Evolutionary conservation across 1,140 invertebrate genomes (phyloP).

Genomic region (Arion vulgaris): DNA sequence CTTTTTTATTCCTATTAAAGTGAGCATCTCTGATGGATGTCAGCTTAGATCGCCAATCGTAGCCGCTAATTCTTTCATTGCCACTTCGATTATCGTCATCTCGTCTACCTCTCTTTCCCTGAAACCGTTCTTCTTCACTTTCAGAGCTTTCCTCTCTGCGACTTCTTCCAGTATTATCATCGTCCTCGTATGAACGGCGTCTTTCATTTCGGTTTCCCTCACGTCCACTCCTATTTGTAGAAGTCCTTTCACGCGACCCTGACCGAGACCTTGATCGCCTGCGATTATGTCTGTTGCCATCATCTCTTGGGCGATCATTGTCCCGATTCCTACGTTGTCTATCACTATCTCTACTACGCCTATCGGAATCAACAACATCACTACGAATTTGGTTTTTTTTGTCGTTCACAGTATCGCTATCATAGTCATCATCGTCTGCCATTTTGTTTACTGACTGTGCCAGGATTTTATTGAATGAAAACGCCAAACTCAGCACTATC

Average conservation of each 20-base stretch:
- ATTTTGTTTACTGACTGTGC: neutral
- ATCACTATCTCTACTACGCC: neutral
- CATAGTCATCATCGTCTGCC: neutral
- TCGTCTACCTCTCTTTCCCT: neutral
- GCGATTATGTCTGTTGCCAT: neutral
- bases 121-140: too few relatives aligned
- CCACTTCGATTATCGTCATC: neutral
- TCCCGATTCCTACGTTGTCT: neutral
- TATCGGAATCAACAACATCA: neutral
- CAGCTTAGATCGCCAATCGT: constrained; percentile 12
- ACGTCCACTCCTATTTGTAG: neutral
- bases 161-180: neutral
- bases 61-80: constrained; percentile 2
- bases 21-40: constrained; percentile 30
- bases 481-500: too few relatives aligned
- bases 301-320: neutral
- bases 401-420: neutral
- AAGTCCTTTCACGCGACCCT: neutral
- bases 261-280: constrained; percentile 31
- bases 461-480: neutral
- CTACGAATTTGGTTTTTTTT: neutral
- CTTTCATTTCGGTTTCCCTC: neutral
- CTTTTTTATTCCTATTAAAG: constrained; percentile 20
- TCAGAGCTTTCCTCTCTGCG: neutral
- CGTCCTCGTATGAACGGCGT: neutral